Base-by-base conservation (phyloP, 2,888 invertebrate genomes). In the Trissonchulus latispiculum region DNA sequence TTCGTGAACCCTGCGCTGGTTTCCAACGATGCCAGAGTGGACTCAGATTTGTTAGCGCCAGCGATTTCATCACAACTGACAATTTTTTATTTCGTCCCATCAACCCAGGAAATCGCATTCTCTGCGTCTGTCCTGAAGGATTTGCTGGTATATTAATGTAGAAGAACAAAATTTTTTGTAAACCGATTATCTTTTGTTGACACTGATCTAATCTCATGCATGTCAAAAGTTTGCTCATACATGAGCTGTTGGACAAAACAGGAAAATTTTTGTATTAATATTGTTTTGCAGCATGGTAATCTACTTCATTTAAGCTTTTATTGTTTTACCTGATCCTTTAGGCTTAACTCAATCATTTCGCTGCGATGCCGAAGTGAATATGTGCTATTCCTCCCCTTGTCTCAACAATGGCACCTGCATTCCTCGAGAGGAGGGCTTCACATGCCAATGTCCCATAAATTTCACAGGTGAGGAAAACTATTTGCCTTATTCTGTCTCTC, bases 301-400 rank as follows among this genome's bases (percentile, higher is more conserved):
- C n/a, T n/a, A n/a, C n/a, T n/a, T n/a, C n/a, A n/a, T n/a, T n/a
- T n/a, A n/a, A n/a, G n/a, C n/a, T n/a, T n/a, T n/a, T n/a, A n/a
- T n/a, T n/a, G n/a, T n/a, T n/a, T n/a, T n/a, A n/a, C n/a, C n/a
- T n/a, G n/a, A n/a, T n/a, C n/a, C n/a, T n/a, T n/a, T n/a, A n/a
- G n/a, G n/a, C n/a, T n/a, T n/a, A n/a, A n/a, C n/a, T n/a, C n/a
- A n/a, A n/a, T n/a, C n/a, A n/a, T n/a, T n/a, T n/a, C n/a, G n/a
- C n/a, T 97, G 96, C 81, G 95, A 96, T 81, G 92, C 92, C 0
- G 96, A 96, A 84, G 93, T 97, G 1, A 94, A 97, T 84, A 86
- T 96, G 0, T 97, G 96, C 82, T 96, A 95, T 83, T 96, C 95
- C 0, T 92, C 91, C 78, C 96, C 96, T 0, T 97, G 96, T 82